phyloP scores from a whole-genome alignment of 2,797 vertebrate genomes.

The Anguilla megastoma region DNA sequence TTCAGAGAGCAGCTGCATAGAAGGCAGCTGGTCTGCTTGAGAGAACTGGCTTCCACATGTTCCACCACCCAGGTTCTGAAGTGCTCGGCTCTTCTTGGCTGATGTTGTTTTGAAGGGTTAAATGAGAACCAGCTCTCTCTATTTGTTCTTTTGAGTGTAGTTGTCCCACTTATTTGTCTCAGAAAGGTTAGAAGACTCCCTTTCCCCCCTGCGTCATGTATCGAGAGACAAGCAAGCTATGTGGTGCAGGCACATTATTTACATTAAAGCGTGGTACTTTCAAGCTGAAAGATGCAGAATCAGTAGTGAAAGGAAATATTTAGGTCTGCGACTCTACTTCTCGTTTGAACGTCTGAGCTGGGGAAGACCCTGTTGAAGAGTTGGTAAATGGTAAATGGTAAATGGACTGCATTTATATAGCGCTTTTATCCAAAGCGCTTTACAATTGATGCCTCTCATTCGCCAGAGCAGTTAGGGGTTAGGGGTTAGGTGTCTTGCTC shows the following conservation, averaged over 20 bases:
- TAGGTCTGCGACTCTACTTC: conserved; percentile 11
- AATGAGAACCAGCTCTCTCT: conserved; percentile 26
- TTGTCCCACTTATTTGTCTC: conserved; percentile 13
- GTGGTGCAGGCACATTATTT: background rate
- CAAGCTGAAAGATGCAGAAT: conserved; percentile 11
- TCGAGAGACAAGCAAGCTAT: background rate
- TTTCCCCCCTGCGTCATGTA: background rate
- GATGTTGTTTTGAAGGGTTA: conserved; percentile 13
- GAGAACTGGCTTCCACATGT: conserved; percentile 20
- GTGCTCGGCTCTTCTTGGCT: background rate
- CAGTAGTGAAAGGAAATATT: conserved; percentile 3
- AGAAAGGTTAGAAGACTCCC: background rate
- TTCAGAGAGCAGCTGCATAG: background rate
- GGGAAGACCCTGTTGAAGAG: background rate
- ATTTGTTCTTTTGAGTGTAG: conserved; percentile 4
- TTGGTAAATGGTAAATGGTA: too few relatives aligned
- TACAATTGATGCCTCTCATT: too few relatives aligned
- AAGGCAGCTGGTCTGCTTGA: background rate
- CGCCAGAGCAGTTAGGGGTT: too few relatives aligned
- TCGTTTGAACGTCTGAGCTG: background rate
- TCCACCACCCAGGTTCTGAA: conserved; percentile 2
- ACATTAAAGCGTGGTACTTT: background rate
- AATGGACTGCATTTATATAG: too few relatives aligned
- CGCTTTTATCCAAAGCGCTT: too few relatives aligned
- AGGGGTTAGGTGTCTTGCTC: too few relatives aligned